These are phyloP conservation scores for Coleophora deauratella DNA, from an alignment of 2,888 invertebrate species.

Conservation along the genomic window DNA sequence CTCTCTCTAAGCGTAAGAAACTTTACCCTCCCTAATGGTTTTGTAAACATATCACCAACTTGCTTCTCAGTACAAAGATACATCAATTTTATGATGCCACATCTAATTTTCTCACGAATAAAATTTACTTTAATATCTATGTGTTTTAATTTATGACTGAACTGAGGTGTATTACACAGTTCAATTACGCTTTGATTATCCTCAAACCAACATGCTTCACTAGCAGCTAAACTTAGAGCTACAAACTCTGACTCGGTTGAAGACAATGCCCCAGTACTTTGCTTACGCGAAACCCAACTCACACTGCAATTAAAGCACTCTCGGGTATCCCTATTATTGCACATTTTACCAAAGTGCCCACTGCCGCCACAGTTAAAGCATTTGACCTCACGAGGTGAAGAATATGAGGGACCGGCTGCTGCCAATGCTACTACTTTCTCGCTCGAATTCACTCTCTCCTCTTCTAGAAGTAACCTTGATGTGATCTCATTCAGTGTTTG, in stretches of 20 bases:
- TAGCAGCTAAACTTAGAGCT: conserved; percentile 1
- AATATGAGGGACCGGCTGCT: background rate
- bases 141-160: conserved; percentile 7
- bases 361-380: too few species aligned
- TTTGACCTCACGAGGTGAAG: too few species aligned
- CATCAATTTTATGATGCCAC: too few species aligned
- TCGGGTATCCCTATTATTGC: background rate
- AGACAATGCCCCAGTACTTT: conserved; percentile 2
- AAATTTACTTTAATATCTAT: too few species aligned
- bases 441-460: conserved; percentile 9
- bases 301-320: conserved; percentile 7
- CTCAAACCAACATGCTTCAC: conserved; percentile 9
- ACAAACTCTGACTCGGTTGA: conserved; percentile 6
- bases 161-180: background rate
- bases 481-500: conserved; percentile 9
- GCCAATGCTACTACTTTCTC: background rate
- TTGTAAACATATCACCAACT: too few species aligned
- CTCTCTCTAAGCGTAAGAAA: too few species aligned
- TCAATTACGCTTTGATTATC: conserved; percentile 5
- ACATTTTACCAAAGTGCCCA: too few species aligned
- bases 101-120: too few species aligned
- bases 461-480: conserved; percentile 12
- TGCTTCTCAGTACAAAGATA: too few species aligned
- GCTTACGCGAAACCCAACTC: conserved; percentile 1
- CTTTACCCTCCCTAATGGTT: too few species aligned